Percentiles rank a stretch among this genome's conserved stretches.
These are phyloP conservation scores for Drosophila biarmipes DNA, from an alignment of 1,140 invertebrate species.

Conservation along the genomic window DNA sequence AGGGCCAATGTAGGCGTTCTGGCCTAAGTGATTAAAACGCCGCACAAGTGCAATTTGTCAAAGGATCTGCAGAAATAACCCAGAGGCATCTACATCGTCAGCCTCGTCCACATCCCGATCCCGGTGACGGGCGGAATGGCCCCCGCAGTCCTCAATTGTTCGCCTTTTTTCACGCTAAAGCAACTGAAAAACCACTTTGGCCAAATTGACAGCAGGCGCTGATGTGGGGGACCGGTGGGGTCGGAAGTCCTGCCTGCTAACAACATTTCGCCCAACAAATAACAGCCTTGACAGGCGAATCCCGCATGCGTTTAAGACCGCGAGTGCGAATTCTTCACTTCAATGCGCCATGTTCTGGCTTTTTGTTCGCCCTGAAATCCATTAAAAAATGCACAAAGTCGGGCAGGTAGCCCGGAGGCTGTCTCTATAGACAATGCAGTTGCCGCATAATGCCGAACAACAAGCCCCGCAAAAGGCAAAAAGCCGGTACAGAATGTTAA, in stretches of 20 bases:
- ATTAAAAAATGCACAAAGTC: conserved; percentile 79
- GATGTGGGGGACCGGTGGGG: not conserved
- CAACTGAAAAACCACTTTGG: conserved; percentile 85
- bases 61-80: conserved; percentile 13
- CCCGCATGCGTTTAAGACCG: conserved; percentile 66
- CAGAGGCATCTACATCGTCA: no score
- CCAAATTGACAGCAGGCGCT: conserved; percentile 78
- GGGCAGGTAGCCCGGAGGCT: conserved; percentile 62
- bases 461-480: conserved; percentile 35
- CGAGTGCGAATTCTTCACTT: conserved; percentile 84
- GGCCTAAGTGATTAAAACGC: conserved; percentile 83
- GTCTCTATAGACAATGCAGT: conserved; percentile 71
- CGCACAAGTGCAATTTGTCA: conserved; percentile 78
- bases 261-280: conserved; percentile 64
- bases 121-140: not conserved
- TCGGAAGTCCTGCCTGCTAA: conserved; percentile 73
- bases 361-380: conserved; percentile 62
- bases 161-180: conserved; percentile 83
- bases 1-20: conserved; percentile 75
- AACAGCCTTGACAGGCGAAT: conserved; percentile 40
- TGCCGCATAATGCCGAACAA: conserved; percentile 69
- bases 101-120: not conserved
- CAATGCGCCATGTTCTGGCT: conserved; percentile 64
- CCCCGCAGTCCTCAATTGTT: conserved; percentile 45
- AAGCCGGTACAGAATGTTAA: conserved; percentile 12